Percentiles rank a stretch among this genome's conserved stretches.
These are phyloP conservation scores for Drosophila saltans DNA, from an alignment of 1,140 invertebrate genomes.

Conservation along the genomic window DNA sequence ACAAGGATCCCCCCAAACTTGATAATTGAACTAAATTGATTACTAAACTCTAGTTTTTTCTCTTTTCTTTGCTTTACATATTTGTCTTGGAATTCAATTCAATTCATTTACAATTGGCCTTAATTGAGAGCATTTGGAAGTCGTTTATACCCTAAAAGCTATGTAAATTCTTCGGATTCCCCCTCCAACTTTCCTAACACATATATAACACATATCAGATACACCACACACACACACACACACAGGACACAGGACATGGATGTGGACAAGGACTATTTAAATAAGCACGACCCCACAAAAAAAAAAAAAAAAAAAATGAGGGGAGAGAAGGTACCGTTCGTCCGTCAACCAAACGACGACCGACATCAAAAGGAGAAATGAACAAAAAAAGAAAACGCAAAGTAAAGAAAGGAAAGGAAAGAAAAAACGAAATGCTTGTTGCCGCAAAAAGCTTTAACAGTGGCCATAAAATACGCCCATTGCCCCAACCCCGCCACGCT, in stretches of 20 bases:
- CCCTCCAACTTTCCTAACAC: no score
- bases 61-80: no score
- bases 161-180: no score
- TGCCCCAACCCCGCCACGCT: slow-evolving; percentile 18
- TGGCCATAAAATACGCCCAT: slow-evolving; percentile 73
- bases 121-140: neutral
- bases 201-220: no score
- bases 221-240: neutral
- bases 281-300: slow-evolving; percentile 6
- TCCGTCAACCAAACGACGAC: slow-evolving; percentile 28
- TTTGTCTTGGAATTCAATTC: neutral
- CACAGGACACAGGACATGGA: neutral
- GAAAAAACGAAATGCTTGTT: slow-evolving; percentile 43
- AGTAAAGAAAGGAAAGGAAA: neutral
- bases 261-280: slow-evolving; percentile 9
- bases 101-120: no score
- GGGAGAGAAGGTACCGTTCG: slow-evolving; percentile 23
- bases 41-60: no score
- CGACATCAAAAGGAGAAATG: slow-evolving; percentile 59
- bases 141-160: neutral
- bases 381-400: neutral
- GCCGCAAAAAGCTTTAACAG: slow-evolving; percentile 62
- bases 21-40: no score
- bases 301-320: neutral
- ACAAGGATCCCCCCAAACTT: no score